A percentile compares a stretch with the other conserved stretches of the same genome.
These are phyloP conservation scores for Tonatia bakeri DNA, from an alignment of 2,113 vertebrate species.

Conservation along the genomic window DNA sequence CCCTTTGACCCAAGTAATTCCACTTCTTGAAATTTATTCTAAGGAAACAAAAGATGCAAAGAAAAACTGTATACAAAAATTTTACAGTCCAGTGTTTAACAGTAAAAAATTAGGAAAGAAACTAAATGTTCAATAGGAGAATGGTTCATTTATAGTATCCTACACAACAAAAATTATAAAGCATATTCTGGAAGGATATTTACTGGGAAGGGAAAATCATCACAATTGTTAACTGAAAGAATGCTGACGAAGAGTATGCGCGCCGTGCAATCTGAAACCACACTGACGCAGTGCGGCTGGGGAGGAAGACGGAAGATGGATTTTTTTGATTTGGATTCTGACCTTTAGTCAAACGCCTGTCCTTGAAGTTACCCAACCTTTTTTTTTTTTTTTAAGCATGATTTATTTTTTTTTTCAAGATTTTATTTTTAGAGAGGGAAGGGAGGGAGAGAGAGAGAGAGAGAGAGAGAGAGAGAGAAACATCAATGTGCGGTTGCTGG, in stretches of 20 bases:
- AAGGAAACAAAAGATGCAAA: background rate
- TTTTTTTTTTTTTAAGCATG: too few species aligned
- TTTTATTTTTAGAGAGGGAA: too few species aligned
- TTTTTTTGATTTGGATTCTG: too few species aligned
- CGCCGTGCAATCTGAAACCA: background rate
- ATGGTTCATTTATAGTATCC: background rate
- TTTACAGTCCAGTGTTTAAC: background rate
- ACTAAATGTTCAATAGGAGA: background rate
- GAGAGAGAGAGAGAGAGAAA: too few species aligned
- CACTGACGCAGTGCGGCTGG: rapidly evolving
- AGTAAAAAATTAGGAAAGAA: background rate
- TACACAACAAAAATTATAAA: background rate
- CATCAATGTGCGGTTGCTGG: too few species aligned
- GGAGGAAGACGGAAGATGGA: rapidly evolving
- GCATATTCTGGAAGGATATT: background rate
- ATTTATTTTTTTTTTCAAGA: too few species aligned
- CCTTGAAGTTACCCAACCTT: too few species aligned
- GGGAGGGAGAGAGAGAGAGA: too few species aligned
- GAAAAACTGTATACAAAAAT: background rate
- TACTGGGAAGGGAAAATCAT: background rate
- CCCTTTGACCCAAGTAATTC: background rate
- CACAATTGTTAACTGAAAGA: background rate
- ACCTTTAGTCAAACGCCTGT: too few species aligned
- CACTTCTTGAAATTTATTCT: background rate
- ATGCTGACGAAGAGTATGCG: background rate